Evolutionary conservation across 2,888 invertebrate genomes (phyloP).

Genomic region (Rambutsinella grinnellia): DNA sequence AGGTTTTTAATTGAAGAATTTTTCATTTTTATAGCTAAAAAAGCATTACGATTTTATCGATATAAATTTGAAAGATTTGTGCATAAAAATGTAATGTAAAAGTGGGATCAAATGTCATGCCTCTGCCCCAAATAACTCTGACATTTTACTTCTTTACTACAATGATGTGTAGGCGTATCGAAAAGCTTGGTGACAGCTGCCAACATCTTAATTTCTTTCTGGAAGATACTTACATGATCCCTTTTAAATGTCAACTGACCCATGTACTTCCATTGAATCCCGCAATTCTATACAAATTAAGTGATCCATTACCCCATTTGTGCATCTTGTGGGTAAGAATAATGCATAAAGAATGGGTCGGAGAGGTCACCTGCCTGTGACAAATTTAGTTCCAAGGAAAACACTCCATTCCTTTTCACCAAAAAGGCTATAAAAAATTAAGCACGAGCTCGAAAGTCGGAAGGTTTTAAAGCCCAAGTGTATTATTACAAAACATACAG

Average conservation of each 20-base stretch:
- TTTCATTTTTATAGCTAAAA: too few species aligned
- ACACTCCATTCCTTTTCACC: slow-evolving; percentile 3
- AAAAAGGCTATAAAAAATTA: not conserved
- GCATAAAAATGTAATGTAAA: too few species aligned
- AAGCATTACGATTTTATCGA: too few species aligned
- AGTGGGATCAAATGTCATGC: too few species aligned
- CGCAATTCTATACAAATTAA: slow-evolving; percentile 6
- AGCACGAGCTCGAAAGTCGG: slow-evolving; percentile 40
- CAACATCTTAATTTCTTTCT: not conserved
- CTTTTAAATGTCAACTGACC: slow-evolving; percentile 8
- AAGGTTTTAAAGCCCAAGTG: slow-evolving; percentile 5
- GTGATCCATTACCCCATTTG: slow-evolving; percentile 6
- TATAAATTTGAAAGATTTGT: too few species aligned
- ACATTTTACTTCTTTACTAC: too few species aligned
- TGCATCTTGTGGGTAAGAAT: not conserved
- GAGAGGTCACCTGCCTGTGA: slow-evolving; percentile 29
- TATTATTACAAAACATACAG: not conserved
- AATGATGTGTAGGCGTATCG: too few species aligned
- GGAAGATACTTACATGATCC: not conserved
- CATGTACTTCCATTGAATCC: slow-evolving; percentile 4
- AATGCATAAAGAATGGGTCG: slow-evolving; percentile 21
- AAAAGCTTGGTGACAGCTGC: too few species aligned
- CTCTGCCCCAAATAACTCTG: too few species aligned
- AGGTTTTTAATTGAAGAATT: too few species aligned
- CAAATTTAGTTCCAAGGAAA: slow-evolving; percentile 33